A percentile compares a stretch with the other conserved stretches of the same genome.
These are phyloP conservation scores for Contarinia nasturtii DNA, from an alignment of 1,140 invertebrate species.

Conservation along the genomic window DNA sequence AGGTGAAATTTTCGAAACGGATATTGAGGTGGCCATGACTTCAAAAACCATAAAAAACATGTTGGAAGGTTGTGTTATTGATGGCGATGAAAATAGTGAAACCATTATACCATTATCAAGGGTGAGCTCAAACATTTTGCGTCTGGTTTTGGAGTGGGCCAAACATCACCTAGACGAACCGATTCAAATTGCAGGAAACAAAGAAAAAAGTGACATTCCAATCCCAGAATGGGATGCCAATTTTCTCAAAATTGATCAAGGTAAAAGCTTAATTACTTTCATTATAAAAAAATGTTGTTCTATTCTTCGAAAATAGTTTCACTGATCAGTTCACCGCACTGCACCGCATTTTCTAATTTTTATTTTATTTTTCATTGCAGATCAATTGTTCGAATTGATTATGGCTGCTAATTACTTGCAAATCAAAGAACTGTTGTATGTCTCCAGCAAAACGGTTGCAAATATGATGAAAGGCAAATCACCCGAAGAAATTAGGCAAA, in stretches of 20 bases:
- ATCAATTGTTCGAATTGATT: constrained; percentile 90
- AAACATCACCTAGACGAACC: constrained; percentile 93
- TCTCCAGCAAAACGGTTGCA: constrained; percentile 97
- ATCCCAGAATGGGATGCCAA: constrained; percentile 98
- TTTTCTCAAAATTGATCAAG: constrained; percentile 93
- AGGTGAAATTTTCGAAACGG: constrained; percentile 90
- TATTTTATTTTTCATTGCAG: too few relatives aligned
- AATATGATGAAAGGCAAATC: constrained; percentile 98
- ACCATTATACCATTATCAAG: constrained; percentile 91
- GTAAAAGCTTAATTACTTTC: constrained; percentile 69
- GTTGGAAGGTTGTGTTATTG: constrained; percentile 92
- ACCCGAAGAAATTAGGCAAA: constrained; percentile 96
- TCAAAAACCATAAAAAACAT: constrained; percentile 98
- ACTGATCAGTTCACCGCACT: too few relatives aligned
- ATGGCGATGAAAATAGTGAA: constrained; percentile 91
- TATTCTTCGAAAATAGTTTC: too few relatives aligned
- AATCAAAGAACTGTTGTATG: constrained; percentile 91
- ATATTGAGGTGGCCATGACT: constrained; percentile 95
- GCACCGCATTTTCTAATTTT: too few relatives aligned
- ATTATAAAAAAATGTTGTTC: too few relatives aligned
- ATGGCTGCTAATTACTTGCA: constrained; percentile 96
- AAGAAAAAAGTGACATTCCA: constrained; percentile 95
- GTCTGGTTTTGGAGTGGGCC: constrained; percentile 92
- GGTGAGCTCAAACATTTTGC: constrained; percentile 92
- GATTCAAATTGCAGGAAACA: constrained; percentile 84